phyloP scores from a whole-genome alignment of 2,113 vertebrate genomes.

The Upupa epops region DNA sequence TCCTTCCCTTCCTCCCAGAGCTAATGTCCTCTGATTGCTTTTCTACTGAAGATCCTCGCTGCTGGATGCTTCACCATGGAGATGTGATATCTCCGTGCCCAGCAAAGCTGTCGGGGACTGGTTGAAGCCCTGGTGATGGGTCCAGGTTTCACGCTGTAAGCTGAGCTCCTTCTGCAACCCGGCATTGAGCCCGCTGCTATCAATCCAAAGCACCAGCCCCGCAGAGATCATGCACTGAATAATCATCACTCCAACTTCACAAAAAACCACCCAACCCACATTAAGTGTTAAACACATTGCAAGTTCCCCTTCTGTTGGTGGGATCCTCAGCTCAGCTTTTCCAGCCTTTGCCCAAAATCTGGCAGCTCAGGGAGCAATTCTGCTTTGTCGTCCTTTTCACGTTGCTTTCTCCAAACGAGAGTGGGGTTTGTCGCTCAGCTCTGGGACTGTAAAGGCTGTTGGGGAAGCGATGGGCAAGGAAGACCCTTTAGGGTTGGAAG shows the following conservation, averaged over 20 bases:
- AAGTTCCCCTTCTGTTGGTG: neutral
- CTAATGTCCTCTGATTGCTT: neutral
- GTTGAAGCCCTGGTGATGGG: neutral
- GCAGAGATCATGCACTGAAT: neutral
- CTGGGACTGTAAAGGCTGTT: neutral
- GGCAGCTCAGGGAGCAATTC: neutral
- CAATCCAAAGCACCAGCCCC: neutral
- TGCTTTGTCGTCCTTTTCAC: neutral
- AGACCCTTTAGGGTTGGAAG: neutral
- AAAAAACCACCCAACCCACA: neutral
- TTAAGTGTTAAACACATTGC: neutral
- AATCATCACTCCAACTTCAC: neutral
- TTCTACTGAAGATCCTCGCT: neutral
- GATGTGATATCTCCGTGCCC: neutral
- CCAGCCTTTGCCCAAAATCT: neutral
- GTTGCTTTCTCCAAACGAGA: neutral
- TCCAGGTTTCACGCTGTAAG: neutral
- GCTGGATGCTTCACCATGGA: neutral
- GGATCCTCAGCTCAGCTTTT: neutral
- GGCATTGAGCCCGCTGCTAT: neutral
- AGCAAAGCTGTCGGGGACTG: neutral
- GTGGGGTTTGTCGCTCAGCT: accelerated
- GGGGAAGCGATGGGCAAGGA: neutral
- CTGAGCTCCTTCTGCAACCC: neutral
- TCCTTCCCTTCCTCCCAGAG: neutral